Conservation (phyloP, 2,113 vertebrate genomes). For the Setophaga coronata region DNA sequence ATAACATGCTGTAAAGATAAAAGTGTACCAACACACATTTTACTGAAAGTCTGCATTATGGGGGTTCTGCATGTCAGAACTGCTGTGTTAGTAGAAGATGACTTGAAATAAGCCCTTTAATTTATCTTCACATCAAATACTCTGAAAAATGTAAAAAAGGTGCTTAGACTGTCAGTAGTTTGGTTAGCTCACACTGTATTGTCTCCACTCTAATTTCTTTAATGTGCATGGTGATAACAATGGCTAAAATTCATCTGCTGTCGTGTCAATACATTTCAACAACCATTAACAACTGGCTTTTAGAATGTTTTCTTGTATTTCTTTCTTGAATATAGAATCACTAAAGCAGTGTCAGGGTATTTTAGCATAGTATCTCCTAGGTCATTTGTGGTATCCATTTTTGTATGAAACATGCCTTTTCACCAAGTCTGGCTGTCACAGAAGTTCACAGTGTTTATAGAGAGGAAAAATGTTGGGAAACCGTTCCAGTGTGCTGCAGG, state of each 20-base stretch:
- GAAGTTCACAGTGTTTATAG: not conserved
- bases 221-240: not conserved
- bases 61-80: not conserved
- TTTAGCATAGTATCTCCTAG: not conserved
- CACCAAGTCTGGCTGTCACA: not conserved
- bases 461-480: not conserved
- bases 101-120: not conserved
- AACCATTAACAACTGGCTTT: not conserved
- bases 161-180: not conserved
- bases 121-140: constrained; percentile 31
- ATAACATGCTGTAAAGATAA: constrained; percentile 28
- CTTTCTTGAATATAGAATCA: not conserved
- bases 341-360: not conserved
- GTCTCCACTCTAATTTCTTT: not conserved
- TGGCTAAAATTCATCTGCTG: not conserved
- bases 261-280: not conserved
- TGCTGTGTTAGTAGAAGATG: not conserved
- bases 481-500: not conserved
- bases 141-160: constrained; percentile 28
- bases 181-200: not conserved
- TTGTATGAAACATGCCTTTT: not conserved
- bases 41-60: not conserved
- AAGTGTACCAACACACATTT: not conserved
- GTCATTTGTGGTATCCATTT: not conserved
- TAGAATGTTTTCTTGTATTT: not conserved